Evolutionary conservation across 2,888 invertebrate genomes (phyloP), one percentile per base, ranked within the genome.

Genomic region (Thelaira solivaga): DNA sequence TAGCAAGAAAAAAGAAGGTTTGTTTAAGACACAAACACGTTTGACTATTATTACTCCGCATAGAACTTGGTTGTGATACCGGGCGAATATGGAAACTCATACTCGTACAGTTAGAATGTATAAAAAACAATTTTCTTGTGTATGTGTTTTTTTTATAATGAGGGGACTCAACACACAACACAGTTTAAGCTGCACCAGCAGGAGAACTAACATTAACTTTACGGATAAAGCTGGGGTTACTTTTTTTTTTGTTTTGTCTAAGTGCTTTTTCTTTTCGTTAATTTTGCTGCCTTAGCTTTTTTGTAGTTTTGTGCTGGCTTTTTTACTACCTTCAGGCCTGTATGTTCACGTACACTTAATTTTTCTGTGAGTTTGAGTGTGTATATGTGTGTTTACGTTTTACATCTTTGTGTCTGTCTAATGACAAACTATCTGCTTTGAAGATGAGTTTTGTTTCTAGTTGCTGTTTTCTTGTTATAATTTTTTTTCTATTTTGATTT

Each of bases 161-260:
- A 59, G 43, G 65, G 65, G 65, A 13, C 16, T 18, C 16, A 24
- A 18, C 24, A 64, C 8, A 13, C 16, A 43, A 11, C 22, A 26
- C 0, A n/a, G n/a, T n/a, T n/a, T n/a, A 18, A 64, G 22, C 18
- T 20, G 20, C 7, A 24, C 4, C 10, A 20, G 34, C 20, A 68
- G 67, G 67, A 76, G 76, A 76, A 67, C 11, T n/a, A 53, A 22
- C 36, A 29, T 2, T 26, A 69, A 65, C 47, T 78, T 67, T 69
- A 13, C 61, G 74, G 78, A 74, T 74, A 78, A 78, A 71, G 69
- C 69, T 74, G 65, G 47, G 41, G 51, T n/a, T n/a, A n/a, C 13
- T 72, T 57, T 34, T 31, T 20, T 31, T 31, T 65, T 62, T 55
- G 65, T 59, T 65, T 72, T 29, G 36, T 11, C 3, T 67, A 43